Evolutionary conservation across 1,140 invertebrate species (phyloP), one percentile per base, ranked within the genome.

Genomic region (honey bee (Apis mellifera)): DNA sequence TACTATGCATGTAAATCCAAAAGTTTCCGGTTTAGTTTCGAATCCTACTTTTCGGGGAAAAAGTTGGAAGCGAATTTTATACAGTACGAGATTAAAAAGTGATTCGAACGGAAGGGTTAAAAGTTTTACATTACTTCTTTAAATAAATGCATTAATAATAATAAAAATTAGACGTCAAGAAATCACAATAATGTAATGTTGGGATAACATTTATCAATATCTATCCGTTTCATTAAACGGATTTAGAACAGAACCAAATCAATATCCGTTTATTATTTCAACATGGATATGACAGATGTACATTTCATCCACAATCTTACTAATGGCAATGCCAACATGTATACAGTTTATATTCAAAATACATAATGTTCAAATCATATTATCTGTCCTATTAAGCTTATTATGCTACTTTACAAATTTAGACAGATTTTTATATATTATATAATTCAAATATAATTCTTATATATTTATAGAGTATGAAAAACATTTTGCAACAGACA

Each of bases 21-120:
- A 74, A 74, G 57, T 74, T 74, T 60, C 32, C 71, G 23, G 65
- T n/a, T 12, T 23, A 54, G 23, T 71, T 71, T 1, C n/a, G 50
- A 54, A n/a, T 23, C 48, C 69, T 9, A n/a, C 69, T 23, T 71
- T 71, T 71, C 12, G 9, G 2, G 50, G 69, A 12, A 26, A 54
- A 71, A 71, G 69, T n/a, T 50, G 11, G 11, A 69, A 69, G 23
- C 69, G 69, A 71, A 71, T 71, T 54, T 54, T 26, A 23, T 54
- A 26, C 21, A 4, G 23, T 21, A 19, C 23, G n/a, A 52, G 32
- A 71, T 71, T 54, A 54, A 71, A 71, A 71, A 17, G 9, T 9
- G 17, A 71, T 19, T 48, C 69, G 54, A 50, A 54, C 26, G 26
- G 17, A 54, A 70, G n/a, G 4, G 9, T 15, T 54, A 23, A 26